Percentiles rank a stretch among this genome's conserved stretches.
Conservation (phyloP, 1,140 invertebrate genomes). For the Spodoptera litura region DNA sequence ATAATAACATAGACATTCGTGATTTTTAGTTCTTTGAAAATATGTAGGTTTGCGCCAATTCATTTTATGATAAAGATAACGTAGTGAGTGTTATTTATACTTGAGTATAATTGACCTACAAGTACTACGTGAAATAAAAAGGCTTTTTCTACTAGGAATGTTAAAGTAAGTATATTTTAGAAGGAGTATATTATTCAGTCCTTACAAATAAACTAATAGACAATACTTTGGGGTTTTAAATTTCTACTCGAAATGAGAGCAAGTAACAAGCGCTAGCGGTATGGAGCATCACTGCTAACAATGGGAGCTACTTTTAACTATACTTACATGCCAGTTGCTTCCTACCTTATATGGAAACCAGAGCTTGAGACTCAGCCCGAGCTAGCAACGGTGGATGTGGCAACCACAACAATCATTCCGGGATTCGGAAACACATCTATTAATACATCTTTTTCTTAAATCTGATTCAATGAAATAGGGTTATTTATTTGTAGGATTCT, state of each 20-base stretch:
- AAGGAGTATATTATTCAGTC: background rate
- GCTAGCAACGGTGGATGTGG: background rate
- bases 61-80: too few species aligned
- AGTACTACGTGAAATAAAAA: too few species aligned
- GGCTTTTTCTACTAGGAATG: too few species aligned
- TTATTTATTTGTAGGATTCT: too few species aligned
- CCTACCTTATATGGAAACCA: conserved; percentile 16
- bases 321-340: background rate
- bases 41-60: too few species aligned
- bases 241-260: too few species aligned
- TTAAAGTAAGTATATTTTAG: background rate
- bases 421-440: background rate
- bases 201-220: too few species aligned
- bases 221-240: too few species aligned
- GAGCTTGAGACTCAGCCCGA: background rate
- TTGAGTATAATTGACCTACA: too few species aligned
- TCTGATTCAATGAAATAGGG: too few species aligned
- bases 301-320: background rate
- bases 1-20: background rate
- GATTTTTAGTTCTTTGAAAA: too few species aligned
- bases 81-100: too few species aligned
- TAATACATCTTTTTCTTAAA: background rate
- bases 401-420: background rate
- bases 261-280: background rate
- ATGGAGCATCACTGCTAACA: background rate